phyloP scores from a whole-genome alignment of 2,113 vertebrate genomes.

The Saccopteryx bilineata region DNA sequence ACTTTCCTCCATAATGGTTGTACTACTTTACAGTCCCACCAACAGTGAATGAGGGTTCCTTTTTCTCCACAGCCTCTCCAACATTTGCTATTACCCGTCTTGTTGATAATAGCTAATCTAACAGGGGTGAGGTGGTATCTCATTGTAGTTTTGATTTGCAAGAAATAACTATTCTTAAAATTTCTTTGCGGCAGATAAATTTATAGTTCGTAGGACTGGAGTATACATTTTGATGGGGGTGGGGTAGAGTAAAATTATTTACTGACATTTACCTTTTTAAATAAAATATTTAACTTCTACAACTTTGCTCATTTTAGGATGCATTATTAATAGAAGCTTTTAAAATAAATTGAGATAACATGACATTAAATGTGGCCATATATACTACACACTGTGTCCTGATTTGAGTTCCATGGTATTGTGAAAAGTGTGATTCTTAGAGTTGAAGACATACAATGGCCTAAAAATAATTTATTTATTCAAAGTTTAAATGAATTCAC shows the following conservation, averaged over 20 bases:
- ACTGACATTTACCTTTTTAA: slow-evolving; percentile 9
- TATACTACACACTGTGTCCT: not conserved
- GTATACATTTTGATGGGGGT: not conserved
- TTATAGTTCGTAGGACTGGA: not conserved
- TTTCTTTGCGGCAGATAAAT: not conserved
- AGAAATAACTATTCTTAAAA: slow-evolving; percentile 10
- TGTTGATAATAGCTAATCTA: no score
- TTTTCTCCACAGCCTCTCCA: no score
- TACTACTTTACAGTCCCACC: no score
- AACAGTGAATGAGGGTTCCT: no score
- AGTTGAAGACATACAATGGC: not conserved
- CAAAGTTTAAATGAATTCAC: not conserved
- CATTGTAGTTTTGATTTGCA: no score
- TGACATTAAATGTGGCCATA: not conserved
- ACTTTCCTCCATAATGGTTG: no score
- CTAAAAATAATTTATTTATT: not conserved
- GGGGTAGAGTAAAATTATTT: not conserved
- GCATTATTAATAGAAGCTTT: slow-evolving; percentile 26
- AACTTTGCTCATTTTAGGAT: not conserved
- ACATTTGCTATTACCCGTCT: no score
- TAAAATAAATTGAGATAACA: not conserved
- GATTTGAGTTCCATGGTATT: not conserved
- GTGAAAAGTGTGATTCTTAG: not conserved
- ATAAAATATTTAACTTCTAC: not conserved
- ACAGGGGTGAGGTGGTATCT: no score